Conservation (phyloP, 2,888 invertebrate species). For the Entomobrya multifasciata region DNA sequence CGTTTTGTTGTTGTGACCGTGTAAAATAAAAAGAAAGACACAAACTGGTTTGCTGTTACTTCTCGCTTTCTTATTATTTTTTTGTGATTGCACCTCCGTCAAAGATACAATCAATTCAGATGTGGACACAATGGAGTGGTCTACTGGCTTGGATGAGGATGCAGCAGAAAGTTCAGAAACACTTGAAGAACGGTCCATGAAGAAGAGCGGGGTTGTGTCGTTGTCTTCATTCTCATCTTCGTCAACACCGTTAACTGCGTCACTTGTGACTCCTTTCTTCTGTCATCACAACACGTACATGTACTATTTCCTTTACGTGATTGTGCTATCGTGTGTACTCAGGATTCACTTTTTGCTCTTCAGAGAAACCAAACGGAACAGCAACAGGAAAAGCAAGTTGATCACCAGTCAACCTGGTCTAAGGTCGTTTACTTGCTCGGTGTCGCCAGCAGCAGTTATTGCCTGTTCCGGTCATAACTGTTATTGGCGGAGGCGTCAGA, state of each 20-base stretch:
- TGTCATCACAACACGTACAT: slow-evolving; percentile 54
- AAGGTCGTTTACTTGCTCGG: no score
- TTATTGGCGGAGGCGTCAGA: not conserved
- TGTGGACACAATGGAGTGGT: slow-evolving; percentile 76
- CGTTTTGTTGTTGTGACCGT: slow-evolving; percentile 23
- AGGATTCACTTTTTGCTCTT: slow-evolving; percentile 43
- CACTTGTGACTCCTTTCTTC: slow-evolving; percentile 49
- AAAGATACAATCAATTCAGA: slow-evolving; percentile 74
- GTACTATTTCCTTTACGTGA: slow-evolving; percentile 63
- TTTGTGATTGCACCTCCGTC: slow-evolving; percentile 69
- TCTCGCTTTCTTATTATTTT: slow-evolving; percentile 16
- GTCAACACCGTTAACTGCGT: not conserved
- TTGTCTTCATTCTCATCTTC: slow-evolving; percentile 54
- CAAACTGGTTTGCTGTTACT: not conserved
- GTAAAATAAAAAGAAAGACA: not conserved
- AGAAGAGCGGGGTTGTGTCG: slow-evolving; percentile 56
- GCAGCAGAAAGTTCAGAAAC: slow-evolving; percentile 75
- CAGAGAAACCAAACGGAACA: slow-evolving; percentile 20
- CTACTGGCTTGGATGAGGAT: slow-evolving; percentile 75
- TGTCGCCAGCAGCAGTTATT: not conserved
- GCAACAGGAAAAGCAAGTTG: slow-evolving; percentile 17
- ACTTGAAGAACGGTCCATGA: slow-evolving; percentile 74
- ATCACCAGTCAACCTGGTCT: not conserved
- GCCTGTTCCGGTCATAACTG: slow-evolving; percentile 13
- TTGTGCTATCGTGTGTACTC: slow-evolving; percentile 54